phyloP scores from a whole-genome alignment of 2,888 invertebrate genomes.

The Philereme transversata region DNA sequence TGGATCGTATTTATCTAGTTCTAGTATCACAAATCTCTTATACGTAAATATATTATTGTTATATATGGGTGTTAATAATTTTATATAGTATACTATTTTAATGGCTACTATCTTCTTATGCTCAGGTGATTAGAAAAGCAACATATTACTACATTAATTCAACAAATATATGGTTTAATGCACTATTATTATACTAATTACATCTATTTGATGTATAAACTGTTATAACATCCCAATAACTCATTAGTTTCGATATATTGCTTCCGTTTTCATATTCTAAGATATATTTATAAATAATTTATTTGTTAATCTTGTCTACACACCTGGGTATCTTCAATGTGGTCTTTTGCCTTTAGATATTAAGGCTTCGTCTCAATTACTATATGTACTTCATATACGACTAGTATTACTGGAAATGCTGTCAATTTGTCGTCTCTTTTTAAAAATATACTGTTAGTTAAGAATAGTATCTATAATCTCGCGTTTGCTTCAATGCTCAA shows the following conservation, averaged over 20 bases:
- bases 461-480: slow-evolving; percentile 58
- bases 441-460: slow-evolving; percentile 64
- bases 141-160: too few relatives aligned
- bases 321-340: slow-evolving; percentile 45
- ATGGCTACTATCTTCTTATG: slow-evolving; percentile 46
- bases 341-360: slow-evolving; percentile 60
- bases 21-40: slow-evolving; percentile 56
- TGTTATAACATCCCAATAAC: background rate
- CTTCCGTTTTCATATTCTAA: slow-evolving; percentile 1
- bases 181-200: background rate
- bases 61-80: slow-evolving; percentile 56
- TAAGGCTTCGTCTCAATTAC: slow-evolving; percentile 76
- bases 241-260: slow-evolving; percentile 1
- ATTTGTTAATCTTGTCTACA: slow-evolving; percentile 23
- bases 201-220: background rate
- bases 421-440: slow-evolving; percentile 79
- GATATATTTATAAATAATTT: slow-evolving; percentile 21
- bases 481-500: slow-evolving; percentile 63
- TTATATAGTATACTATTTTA: slow-evolving; percentile 50
- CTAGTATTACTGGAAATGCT: slow-evolving; percentile 74
- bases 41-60: slow-evolving; percentile 58
- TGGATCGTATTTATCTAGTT: slow-evolving; percentile 42
- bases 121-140: slow-evolving; percentile 42
- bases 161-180: too few relatives aligned
- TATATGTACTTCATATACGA: slow-evolving; percentile 65